Evolutionary conservation across 1,140 invertebrate genomes (phyloP), one percentile per base, ranked within the genome.

Genomic region (Papilio aristodemus): DNA sequence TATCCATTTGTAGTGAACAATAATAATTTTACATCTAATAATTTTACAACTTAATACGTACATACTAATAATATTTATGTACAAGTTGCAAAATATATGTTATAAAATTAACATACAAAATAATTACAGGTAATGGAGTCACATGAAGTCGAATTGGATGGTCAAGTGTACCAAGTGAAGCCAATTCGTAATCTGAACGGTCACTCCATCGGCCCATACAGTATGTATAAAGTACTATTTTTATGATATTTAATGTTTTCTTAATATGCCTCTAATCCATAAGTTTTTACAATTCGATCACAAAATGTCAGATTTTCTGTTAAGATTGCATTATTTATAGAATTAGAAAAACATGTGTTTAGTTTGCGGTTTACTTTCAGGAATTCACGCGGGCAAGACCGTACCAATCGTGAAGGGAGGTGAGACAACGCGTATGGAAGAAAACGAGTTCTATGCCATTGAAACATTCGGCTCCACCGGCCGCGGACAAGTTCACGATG

Each of bases 381-480:
- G 96, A 76, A 99, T 99, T 81, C 99, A 99, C 92, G 98, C 98
- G 63, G 99, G 99, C 1, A 99, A 99, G 93, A 99, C 99, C 9
- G 99, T 99, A 7, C 99, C 99, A 4, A 99, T 99, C 83, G 99
- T 99, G 0, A 99, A 99, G 91, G 99, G 99, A 17, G 99, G 99
- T 0, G 99, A 99, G 87, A 96, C 96, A 1, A 98, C 96, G 6
- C 94, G 96, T 67, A 99, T 99, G 99, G 99, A 99, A 92, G 98
- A 99, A 91, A 97, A 98, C 87, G 98, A 99, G 91, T 98, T 99
- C 85, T 99, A 99, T 92, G 99, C 99, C 0, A 99, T 99, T 74
- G 99, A 99, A 92, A 99, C 99, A 0, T 99, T 99, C 88, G 99
- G 99, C 7, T 99, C 98, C 3, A 99, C 99, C 11, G 99, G 99